Base-by-base conservation (phyloP, 2,797 vertebrate species). In the Huso huso region DNA sequence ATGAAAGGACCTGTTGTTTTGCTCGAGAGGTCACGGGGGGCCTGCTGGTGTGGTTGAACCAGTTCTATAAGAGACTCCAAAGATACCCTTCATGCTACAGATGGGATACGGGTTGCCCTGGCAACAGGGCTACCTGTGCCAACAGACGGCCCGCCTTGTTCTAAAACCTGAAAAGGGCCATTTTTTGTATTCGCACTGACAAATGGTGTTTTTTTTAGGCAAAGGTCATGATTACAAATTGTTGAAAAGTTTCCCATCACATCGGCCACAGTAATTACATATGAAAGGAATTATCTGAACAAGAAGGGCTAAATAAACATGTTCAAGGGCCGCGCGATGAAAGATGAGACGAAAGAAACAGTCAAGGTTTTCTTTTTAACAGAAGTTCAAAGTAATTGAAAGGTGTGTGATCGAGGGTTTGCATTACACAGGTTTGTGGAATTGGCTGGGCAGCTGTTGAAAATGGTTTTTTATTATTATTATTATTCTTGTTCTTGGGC, bases 1-100 rank as follows among this genome's bases (percentile, higher is more conserved):
- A 82, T 88, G 88, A 92, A 92, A 90, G 85, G 89, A 77, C 75
- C 86, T 79, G 88, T 92, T 92, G 89, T 92, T 87, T 87, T 81
- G 79, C 76, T 73, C 69, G 79, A 76, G 75, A 77, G 82, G 75
- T 83, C 81, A 83, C 69, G 82, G 81, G 84, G n/a, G 84, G 82
- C 86, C 81, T 73, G 76, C 76, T 76, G 81, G 77, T 78, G 77
- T 72, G 75, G 71, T 78, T 89, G 81, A 91, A 90, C 84, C 75
- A 72, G 79, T 80, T 84, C 82, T 88, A 87, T 89, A 83, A 83
- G 64, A 64, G 73, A 73, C 87, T 90, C 84, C 80, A 88, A 78
- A 86, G 80, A 86, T 87, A 79, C 78, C 77, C 71, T 81, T 69
- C 80, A 70, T 70, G 74, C 74, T 74, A 81, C 76, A 77, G 80